A percentile compares a stretch with the other conserved stretches of the same genome.
Evolutionary conservation across 1,140 invertebrate species (phyloP).

Genomic region (Lasaia peninsularis): DNA sequence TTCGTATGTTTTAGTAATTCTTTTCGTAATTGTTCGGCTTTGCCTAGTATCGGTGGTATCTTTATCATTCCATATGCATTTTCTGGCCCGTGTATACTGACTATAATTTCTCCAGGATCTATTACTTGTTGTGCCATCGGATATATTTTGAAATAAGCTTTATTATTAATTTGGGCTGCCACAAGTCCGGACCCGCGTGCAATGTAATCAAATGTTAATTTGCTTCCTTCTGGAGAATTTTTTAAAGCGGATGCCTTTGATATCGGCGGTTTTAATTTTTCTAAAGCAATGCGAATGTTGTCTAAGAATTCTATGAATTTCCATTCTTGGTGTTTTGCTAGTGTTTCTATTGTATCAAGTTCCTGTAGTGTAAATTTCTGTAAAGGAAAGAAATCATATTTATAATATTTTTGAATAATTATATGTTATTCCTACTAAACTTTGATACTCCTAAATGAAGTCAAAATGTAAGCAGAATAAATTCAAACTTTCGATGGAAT

Average conservation of each 20-base stretch:
- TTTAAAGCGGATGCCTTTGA: conserved; percentile 24
- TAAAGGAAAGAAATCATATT: conserved; percentile 30
- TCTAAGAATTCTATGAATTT: conserved; percentile 73
- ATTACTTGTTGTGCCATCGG: conserved; percentile 70
- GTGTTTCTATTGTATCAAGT: conserved; percentile 58
- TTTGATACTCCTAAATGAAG: too few species aligned
- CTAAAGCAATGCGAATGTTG: conserved; percentile 65
- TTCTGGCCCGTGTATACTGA: conserved; percentile 69
- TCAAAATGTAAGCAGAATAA: too few species aligned
- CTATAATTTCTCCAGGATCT: conserved; percentile 69
- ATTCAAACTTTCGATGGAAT: too few species aligned
- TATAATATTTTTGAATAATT: not conserved
- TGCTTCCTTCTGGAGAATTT: conserved; percentile 42
- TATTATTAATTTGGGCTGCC: conserved; percentile 73
- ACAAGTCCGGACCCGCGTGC: conserved; percentile 78
- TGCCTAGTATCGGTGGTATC: conserved; percentile 65
- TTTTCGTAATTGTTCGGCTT: conserved; percentile 65
- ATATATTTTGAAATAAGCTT: conserved; percentile 73
- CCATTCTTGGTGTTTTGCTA: conserved; percentile 75
- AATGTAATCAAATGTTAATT: conserved; percentile 75
- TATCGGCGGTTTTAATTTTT: conserved; percentile 57
- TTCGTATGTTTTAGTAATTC: conserved; percentile 58
- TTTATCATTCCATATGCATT: conserved; percentile 64
- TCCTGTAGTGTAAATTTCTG: conserved; percentile 78
- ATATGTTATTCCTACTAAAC: too few species aligned